These are phyloP conservation scores for Pocillopora verrucosa DNA, from an alignment of 64 coral and sea anemone genomes.

Conservation along the genomic window DNA sequence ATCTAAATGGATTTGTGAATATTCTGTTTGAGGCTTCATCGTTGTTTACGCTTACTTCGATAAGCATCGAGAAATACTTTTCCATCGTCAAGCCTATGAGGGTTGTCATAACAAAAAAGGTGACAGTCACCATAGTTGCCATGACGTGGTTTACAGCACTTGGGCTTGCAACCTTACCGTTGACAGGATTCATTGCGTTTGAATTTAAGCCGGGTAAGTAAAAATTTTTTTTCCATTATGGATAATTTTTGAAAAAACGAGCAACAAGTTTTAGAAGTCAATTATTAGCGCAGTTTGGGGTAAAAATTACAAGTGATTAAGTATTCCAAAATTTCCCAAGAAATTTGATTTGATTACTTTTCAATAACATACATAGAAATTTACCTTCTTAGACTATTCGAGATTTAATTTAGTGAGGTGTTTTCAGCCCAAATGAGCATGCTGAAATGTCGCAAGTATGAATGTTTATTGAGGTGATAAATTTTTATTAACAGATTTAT, in stretches of 20 bases:
- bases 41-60: slow-evolving; percentile 74
- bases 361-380: no score
- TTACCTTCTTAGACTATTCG: no score
- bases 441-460: no score
- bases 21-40: slow-evolving; percentile 66
- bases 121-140: slow-evolving; percentile 49
- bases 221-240: background rate
- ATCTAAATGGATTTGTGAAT: slow-evolving; percentile 73
- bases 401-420: no score
- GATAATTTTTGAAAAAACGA: background rate
- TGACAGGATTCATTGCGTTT: slow-evolving; percentile 59
- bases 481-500: no score
- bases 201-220: slow-evolving; percentile 65
- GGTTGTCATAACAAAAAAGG: slow-evolving; percentile 57
- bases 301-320: no score
- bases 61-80: slow-evolving; percentile 86
- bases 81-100: slow-evolving; percentile 76
- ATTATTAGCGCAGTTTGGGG: no score
- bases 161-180: slow-evolving; percentile 40
- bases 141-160: slow-evolving; percentile 70
- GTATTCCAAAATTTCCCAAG: no score
- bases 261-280: no score
- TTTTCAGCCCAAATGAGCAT: no score
- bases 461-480: no score
- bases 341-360: no score